Conservation (phyloP, 2,113 vertebrate genomes). For the Cyanoramphus novaezelandiae region DNA sequence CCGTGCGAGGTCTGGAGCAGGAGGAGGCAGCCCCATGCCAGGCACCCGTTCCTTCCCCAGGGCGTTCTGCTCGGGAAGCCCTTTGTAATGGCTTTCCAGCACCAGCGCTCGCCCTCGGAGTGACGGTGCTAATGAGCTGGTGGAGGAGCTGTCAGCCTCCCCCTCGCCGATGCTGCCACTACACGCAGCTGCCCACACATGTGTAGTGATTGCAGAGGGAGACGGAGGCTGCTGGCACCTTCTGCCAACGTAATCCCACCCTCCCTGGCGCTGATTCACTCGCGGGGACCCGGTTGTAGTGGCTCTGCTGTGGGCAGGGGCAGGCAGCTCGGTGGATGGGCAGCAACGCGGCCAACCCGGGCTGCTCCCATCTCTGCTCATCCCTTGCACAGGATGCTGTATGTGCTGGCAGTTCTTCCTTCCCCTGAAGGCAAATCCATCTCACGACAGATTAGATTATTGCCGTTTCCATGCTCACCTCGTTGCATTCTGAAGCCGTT, state of each 20-base stretch:
- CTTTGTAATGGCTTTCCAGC: neutral
- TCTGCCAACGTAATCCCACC: conserved; percentile 36
- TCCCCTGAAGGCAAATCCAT: neutral
- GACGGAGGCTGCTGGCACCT: conserved; percentile 60
- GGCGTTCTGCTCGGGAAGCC: neutral
- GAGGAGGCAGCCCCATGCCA: neutral
- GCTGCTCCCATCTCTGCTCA: neutral
- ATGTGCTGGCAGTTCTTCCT: neutral
- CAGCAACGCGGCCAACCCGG: neutral
- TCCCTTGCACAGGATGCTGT: neutral
- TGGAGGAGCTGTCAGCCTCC: conserved; percentile 63
- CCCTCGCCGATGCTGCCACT: conserved; percentile 24
- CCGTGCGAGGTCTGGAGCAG: neutral
- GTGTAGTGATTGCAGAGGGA: conserved; percentile 65
- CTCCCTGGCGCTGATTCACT: conserved; percentile 50
- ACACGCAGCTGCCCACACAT: conserved; percentile 59
- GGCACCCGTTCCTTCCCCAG: neutral
- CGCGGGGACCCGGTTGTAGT: neutral
- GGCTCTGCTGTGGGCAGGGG: neutral
- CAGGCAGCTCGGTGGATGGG: neutral
- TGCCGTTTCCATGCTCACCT: neutral
- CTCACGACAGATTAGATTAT: neutral
- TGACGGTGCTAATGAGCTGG: conserved; percentile 34
- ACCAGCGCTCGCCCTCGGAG: neutral
- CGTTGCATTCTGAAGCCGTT: conserved; percentile 15